A percentile compares a stretch with the other conserved stretches of the same genome.
Evolutionary conservation across 2,797 vertebrate species (phyloP).

Genomic region (Pangasius mekongensis): DNA sequence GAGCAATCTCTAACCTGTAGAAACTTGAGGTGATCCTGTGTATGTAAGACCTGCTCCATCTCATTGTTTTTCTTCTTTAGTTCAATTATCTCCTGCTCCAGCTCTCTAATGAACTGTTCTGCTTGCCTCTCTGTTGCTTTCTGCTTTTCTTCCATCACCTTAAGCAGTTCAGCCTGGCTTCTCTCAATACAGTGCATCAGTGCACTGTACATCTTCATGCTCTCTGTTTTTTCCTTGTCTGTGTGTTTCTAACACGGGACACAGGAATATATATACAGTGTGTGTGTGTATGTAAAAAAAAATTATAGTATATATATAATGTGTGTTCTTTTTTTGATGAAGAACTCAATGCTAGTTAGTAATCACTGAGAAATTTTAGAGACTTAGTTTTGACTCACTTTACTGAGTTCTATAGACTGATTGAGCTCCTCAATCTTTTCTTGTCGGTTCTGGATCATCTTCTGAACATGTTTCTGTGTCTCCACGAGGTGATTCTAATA

Average conservation of each 20-base stretch:
- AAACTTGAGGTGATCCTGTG: constrained; percentile 50
- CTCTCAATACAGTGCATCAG: constrained; percentile 52
- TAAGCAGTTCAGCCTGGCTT: constrained; percentile 40
- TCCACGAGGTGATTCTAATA: constrained; percentile 7
- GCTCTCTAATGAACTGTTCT: constrained; percentile 40
- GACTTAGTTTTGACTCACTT: constrained; percentile 1
- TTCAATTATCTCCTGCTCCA: constrained; percentile 48
- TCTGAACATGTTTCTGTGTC: constrained; percentile 30
- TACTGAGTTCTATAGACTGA: constrained; percentile 21
- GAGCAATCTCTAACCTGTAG: constrained; percentile 43
- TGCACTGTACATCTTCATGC: constrained; percentile 28
- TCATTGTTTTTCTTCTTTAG: constrained; percentile 34
- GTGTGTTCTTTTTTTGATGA: too few relatives aligned
- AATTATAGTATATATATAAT: too few relatives aligned
- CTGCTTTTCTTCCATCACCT: constrained; percentile 42
- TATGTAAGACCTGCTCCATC: constrained; percentile 43
- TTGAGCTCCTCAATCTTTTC: constrained; percentile 28
- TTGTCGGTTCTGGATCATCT: constrained; percentile 35
- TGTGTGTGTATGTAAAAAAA: too few relatives aligned
- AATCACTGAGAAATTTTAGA: too few relatives aligned
- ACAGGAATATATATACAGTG: not conserved
- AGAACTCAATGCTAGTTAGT: not conserved
- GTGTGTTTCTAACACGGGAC: constrained; percentile 10
- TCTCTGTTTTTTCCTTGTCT: constrained; percentile 42
- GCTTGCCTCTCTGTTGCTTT: constrained; percentile 24